Evolutionary conservation across 1,140 invertebrate species (phyloP).

Genomic region (Sycophaga agraensis): DNA sequence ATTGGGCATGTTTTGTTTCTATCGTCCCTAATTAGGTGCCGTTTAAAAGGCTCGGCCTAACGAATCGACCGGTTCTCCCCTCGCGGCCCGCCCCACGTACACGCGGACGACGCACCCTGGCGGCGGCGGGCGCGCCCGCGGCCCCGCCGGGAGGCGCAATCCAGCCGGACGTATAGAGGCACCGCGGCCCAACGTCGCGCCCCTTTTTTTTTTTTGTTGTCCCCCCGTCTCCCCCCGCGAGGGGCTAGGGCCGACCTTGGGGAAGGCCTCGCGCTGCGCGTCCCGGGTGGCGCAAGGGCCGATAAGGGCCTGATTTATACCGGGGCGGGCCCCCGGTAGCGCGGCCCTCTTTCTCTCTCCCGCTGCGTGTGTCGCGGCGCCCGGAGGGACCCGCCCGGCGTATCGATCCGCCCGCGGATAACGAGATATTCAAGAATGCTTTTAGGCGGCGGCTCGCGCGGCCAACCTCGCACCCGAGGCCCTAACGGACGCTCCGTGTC

Average conservation of each 20-base stretch:
- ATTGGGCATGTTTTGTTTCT: slow-evolving; percentile 54
- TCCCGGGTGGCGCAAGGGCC: slow-evolving; percentile 6
- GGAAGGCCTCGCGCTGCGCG: no score
- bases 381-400: slow-evolving; percentile 8
- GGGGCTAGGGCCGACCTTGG: background rate
- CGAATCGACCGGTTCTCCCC: slow-evolving; percentile 34
- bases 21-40: slow-evolving; percentile 55
- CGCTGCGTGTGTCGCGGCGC: no score
- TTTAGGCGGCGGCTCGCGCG: slow-evolving; percentile 39
- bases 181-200: no score
- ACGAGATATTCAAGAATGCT: slow-evolving; percentile 51
- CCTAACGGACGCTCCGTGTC: slow-evolving; percentile 46
- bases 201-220: background rate
- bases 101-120: no score
- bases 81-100: no score
- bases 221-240: background rate
- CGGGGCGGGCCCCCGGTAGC: no score
- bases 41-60: slow-evolving; percentile 43
- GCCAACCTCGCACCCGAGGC: background rate
- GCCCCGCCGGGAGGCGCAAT: no score
- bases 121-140: no score
- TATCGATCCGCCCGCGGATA: slow-evolving; percentile 44
- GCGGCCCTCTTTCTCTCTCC: no score
- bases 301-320: background rate
- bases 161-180: no score